Evolutionary conservation across 2,797 vertebrate genomes (phyloP).

Genomic region (Leptodactylus fallax): DNA sequence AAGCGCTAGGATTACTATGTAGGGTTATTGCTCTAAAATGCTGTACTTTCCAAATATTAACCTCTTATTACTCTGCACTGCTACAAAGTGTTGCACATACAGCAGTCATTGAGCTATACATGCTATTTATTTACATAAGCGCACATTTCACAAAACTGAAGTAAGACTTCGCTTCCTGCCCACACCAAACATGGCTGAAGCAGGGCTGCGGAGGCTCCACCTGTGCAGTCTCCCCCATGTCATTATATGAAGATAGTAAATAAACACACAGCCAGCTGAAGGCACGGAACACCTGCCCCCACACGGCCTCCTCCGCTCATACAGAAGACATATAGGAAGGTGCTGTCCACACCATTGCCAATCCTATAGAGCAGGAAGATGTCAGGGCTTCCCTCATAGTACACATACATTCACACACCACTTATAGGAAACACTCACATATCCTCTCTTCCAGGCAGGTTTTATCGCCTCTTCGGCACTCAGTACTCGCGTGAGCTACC

Average conservation of each 20-base stretch:
- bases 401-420: neutral
- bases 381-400: neutral
- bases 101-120: neutral
- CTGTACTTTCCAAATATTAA: too few relatives aligned
- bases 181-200: slow-evolving; percentile 51
- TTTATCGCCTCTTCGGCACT: neutral
- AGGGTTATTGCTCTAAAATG: too few relatives aligned
- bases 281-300: neutral
- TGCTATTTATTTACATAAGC: neutral
- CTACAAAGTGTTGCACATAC: too few relatives aligned
- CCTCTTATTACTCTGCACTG: too few relatives aligned
- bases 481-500: neutral
- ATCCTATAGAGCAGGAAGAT: neutral
- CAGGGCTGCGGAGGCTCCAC: slow-evolving; percentile 21
- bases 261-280: neutral
- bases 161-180: slow-evolving; percentile 46
- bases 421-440: neutral
- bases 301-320: neutral
- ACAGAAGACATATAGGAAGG: neutral
- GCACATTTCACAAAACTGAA: neutral
- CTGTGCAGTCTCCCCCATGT: slow-evolving; percentile 27
- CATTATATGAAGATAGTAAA: slow-evolving; percentile 21
- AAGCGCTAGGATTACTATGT: too few relatives aligned
- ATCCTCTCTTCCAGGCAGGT: neutral
- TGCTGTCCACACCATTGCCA: neutral